Base-by-base conservation (phyloP, 2,113 vertebrate genomes). In the Willisornis vidua region DNA sequence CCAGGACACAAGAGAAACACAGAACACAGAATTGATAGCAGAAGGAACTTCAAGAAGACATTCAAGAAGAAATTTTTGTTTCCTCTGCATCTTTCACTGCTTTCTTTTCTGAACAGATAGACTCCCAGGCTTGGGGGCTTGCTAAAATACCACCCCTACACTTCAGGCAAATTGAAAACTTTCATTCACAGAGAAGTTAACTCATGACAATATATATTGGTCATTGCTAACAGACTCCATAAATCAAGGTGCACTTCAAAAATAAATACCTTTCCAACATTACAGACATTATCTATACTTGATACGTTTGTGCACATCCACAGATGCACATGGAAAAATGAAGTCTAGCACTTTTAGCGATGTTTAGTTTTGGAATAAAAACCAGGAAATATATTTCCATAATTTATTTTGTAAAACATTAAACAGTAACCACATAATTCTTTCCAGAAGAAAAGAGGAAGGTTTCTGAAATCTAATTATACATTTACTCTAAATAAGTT, bases 151-250 rank as follows among this genome's bases (percentile, higher is more conserved):
- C 23, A n/a, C 6, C 12, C 19, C 8, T 70, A n/a, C 3, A 37
- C 28, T 41, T 1, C 1, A 77, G 8, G 11, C 8, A 45, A 39
- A 51, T 11, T 52, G 57, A 91, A 80, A 62, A 5, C 25, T 82
- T 77, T 51, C 3, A 61, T 55, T 79, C 19, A 54, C 35, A 26
- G 41, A 61, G 7, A 85, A 95, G 68, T 43, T 39, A 66, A 39
- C 0, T 0, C 10, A 29, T n/a, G 12, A 39, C 12, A 63, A 29
- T 7, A 18, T 1, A 0, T 8, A 68, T 16, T 24, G 35, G 9
- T 19, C 55, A 83, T 79, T 72, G 16, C 23, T 65, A 45, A 76
- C 49, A 14, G 88, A 41, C 14, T 26, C 13, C n/a, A 3, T 74
- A 57, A 55, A 66, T 52, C 6, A 31, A 66, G 18, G 7, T 39